Base-by-base conservation (phyloP, 2,797 vertebrate genomes). In the Gobio occitaniae region DNA sequence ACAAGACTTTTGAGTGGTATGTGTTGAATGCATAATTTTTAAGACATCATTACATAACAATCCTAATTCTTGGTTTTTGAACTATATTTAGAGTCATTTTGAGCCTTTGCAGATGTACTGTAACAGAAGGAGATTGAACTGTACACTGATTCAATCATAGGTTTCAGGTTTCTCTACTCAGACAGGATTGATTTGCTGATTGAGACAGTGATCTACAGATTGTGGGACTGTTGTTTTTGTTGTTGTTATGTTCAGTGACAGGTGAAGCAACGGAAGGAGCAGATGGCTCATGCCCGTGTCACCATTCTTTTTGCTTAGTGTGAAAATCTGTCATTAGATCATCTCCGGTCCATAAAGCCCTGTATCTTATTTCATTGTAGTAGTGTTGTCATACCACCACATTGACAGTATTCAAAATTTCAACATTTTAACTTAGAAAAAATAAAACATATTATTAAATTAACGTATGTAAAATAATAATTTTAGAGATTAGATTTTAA, bases 281-380 rank as follows among this genome's bases (percentile, higher is more conserved):
- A 87, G 88, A 87, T 86, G 88, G 86, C 82, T 79, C 78, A n/a
- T 75, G 78, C 63, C 80, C 38, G 63, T 84, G 72, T 74, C 81
- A 11, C 70, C n/a, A 21, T 87, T 83, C 78, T 75, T 50, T 78
- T 70, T 82, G 84, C 82, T 81, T 79, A 54, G 32, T 50, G 82
- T 79, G 74, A 72, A 87, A 79, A 87, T 84, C 88, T 89, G 84
- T 79, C 77, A 81, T 71, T 41, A 78, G 25, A 75, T 76, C 80
- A 81, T 70, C 76, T 65, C 44, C 47, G 70, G 61, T 61, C 78
- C 77, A 69, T n/a, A 70, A 76, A 84, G 72, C 56, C 63, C 1
- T 9, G 32, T 25, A 32, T 74, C 68, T 47, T 79, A 38, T 32
- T 76, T 83, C 17, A 11, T 75, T 75, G 21, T 74, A 52, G 29